These are phyloP conservation scores for Antheraea assamensis DNA, from an alignment of 2,888 invertebrate genomes.

Conservation along the genomic window DNA sequence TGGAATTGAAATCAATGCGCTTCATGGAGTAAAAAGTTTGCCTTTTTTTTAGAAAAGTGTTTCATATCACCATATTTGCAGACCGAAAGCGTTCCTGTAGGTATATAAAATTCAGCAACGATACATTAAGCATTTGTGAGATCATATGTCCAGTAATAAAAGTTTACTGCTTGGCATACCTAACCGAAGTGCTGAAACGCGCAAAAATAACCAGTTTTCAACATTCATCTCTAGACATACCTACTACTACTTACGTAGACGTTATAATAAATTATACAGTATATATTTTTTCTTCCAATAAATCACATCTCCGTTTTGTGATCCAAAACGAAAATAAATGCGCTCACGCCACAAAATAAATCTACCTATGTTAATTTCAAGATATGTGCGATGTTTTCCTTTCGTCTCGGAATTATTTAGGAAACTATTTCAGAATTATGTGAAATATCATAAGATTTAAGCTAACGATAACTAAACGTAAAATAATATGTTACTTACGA, in stretches of 20 bases:
- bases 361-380: neutral
- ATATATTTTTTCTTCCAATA: neutral
- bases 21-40: neutral
- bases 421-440: neutral
- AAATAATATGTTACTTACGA: conserved; percentile 39
- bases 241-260: too few species aligned
- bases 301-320: neutral
- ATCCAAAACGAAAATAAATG: conserved; percentile 11
- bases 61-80: conserved; percentile 3
- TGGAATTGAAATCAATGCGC: neutral
- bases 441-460: neutral
- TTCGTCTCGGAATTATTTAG: neutral
- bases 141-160: conserved; percentile 52
- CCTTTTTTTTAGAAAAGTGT: neutral
- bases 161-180: conserved; percentile 62
- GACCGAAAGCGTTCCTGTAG: neutral
- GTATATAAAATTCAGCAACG: conserved; percentile 6
- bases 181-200: conserved; percentile 55
- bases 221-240: conserved; percentile 22
- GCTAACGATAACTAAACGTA: neutral
- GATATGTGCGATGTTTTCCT: neutral
- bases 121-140: conserved; percentile 12
- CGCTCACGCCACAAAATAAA: neutral
- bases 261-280: neutral
- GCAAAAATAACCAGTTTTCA: conserved; percentile 53